phyloP scores from a whole-genome alignment of 2,113 vertebrate genomes.

The Equus quagga region DNA sequence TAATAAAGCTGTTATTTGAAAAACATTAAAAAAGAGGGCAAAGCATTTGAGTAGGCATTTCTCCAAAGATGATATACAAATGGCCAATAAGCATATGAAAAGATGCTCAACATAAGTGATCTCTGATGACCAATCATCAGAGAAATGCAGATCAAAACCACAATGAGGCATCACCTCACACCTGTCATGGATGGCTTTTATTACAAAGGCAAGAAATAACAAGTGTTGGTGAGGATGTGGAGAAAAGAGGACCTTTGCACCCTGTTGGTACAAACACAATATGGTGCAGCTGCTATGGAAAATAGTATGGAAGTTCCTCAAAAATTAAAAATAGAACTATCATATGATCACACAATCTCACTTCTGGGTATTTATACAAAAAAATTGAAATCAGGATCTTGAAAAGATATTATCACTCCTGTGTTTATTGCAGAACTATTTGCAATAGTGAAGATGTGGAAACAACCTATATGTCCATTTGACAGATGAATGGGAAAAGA shows the following conservation, averaged over 20 bases:
- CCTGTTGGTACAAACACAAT: background rate
- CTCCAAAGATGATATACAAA: background rate
- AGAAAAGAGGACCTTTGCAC: background rate
- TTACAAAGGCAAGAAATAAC: background rate
- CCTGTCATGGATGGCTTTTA: background rate
- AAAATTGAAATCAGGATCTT: background rate
- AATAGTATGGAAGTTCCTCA: background rate
- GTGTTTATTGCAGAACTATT: background rate
- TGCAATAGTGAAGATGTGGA: background rate
- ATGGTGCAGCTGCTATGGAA: background rate
- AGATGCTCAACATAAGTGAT: background rate
- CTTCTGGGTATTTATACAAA: background rate
- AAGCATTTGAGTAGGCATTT: background rate
- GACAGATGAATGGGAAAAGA: background rate
- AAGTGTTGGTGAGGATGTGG: background rate
- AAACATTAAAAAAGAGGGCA: no score
- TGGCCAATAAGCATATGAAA: background rate
- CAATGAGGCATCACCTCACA: background rate
- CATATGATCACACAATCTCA: background rate
- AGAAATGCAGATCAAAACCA: background rate
- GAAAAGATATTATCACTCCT: background rate
- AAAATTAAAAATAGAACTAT: background rate
- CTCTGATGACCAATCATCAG: background rate
- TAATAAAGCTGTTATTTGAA: no score
- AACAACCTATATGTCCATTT: background rate